phyloP scores from a whole-genome alignment of 1,140 invertebrate genomes.

The Brachionus rotundiformis region DNA sequence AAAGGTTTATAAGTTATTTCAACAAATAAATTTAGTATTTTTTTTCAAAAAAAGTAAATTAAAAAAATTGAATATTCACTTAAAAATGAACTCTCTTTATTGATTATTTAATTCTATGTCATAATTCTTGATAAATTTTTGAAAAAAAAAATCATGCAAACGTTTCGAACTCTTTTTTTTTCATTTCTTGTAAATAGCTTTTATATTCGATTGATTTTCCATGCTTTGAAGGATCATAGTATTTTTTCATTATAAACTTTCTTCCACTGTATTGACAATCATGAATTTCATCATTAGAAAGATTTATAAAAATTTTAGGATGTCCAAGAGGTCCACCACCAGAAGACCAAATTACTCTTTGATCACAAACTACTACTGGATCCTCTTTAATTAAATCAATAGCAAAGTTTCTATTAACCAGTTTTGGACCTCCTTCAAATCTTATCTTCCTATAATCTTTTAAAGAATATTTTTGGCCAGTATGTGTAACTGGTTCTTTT shows the following conservation, averaged over 20 bases:
- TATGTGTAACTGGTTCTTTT: conserved; percentile 44
- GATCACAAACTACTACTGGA: conserved; percentile 47
- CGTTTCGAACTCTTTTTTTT: neutral
- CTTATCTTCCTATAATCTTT: conserved; percentile 46
- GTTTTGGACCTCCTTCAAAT: conserved; percentile 36
- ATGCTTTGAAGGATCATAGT: conserved; percentile 42
- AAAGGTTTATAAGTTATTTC: too few species aligned
- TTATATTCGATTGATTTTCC: conserved; percentile 48
- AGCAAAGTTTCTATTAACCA: conserved; percentile 50
- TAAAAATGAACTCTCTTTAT: too few species aligned
- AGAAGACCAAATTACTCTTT: conserved; percentile 24
- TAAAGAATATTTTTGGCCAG: conserved; percentile 14
- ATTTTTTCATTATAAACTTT: conserved; percentile 51
- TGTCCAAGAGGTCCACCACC: conserved; percentile 48
- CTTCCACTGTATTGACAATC: conserved; percentile 52
- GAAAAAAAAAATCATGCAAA: neutral
- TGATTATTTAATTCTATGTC: neutral
- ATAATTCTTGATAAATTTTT: too few species aligned
- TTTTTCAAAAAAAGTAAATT: neutral
- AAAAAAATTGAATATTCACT: neutral
- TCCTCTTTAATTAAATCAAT: conserved; percentile 48
- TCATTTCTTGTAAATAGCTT: conserved; percentile 35
- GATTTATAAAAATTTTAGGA: conserved; percentile 50
- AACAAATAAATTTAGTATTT: neutral
- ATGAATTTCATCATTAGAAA: conserved; percentile 20